These are phyloP conservation scores for Ornithorhynchus anatinus DNA, from an alignment of 2,113 vertebrate species.

Conservation along the genomic window DNA sequence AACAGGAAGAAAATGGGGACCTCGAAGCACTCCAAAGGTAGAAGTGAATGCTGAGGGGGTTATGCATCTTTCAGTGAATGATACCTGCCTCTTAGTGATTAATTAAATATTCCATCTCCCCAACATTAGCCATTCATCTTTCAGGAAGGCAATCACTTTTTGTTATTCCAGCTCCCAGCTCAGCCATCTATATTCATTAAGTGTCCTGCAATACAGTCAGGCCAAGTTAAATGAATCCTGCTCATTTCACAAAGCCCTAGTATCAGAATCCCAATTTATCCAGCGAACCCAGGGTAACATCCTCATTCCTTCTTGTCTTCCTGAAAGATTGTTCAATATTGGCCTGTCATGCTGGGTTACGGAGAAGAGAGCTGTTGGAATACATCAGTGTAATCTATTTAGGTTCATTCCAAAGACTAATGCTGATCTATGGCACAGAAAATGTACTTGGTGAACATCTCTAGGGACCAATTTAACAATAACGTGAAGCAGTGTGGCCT, in stretches of 20 bases:
- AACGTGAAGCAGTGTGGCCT: too few relatives aligned
- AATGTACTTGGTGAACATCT: not conserved
- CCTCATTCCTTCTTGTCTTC: slow-evolving; percentile 34
- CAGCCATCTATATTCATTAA: slow-evolving; percentile 41
- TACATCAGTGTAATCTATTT: not conserved
- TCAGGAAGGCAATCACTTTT: not conserved
- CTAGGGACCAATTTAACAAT: not conserved
- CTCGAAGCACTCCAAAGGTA: too few relatives aligned
- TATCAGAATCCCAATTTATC: slow-evolving; percentile 25
- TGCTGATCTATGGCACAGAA: not conserved
- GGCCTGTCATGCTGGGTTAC: slow-evolving; percentile 4
- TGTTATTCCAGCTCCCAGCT: slow-evolving; percentile 15
- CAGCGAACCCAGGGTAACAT: slow-evolving; percentile 23
- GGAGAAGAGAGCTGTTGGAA: not conserved
- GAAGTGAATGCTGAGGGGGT: not conserved
- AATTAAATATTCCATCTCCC: slow-evolving; percentile 8
- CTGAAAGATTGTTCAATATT: slow-evolving; percentile 6
- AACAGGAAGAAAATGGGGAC: not conserved
- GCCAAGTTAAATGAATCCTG: slow-evolving; percentile 4
- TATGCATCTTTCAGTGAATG: not conserved
- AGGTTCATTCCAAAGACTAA: not conserved
- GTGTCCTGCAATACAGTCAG: not conserved
- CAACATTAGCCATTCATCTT: slow-evolving; percentile 27
- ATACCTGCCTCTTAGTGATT: not conserved
- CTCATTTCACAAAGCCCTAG: slow-evolving; percentile 28